Conservation (phyloP, 1,140 invertebrate genomes). For the Saccostrea cuccullata region DNA sequence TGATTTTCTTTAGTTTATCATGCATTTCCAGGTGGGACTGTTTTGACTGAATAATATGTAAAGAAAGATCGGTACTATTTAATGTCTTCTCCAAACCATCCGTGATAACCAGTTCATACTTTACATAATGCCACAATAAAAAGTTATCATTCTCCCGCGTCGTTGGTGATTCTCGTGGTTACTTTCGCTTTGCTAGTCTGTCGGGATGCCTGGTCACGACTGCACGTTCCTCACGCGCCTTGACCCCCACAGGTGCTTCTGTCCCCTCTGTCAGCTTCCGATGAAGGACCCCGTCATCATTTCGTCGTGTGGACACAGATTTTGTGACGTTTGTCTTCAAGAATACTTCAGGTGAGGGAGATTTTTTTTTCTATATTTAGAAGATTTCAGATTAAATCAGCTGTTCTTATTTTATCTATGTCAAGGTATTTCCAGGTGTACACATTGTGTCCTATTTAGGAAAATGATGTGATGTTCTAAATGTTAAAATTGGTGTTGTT, state of each 20-base stretch:
- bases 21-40: too few relatives aligned
- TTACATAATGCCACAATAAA: background rate
- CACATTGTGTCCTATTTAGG: background rate
- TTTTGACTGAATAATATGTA: too few relatives aligned
- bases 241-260: background rate
- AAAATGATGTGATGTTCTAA: background rate
- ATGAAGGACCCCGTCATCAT: slow-evolving; percentile 72
- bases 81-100: background rate
- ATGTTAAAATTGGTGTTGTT: background rate
- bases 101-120: background rate
- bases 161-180: background rate
- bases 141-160: background rate
- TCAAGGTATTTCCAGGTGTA: background rate
- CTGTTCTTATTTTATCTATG: slow-evolving; percentile 25
- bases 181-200: background rate
- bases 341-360: slow-evolving; percentile 74
- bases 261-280: background rate
- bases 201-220: background rate
- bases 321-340: slow-evolving; percentile 77
- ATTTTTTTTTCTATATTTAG: background rate
- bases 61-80: too few relatives aligned
- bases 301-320: slow-evolving; percentile 74
- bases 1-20: too few relatives aligned
- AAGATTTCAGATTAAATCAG: slow-evolving; percentile 15
- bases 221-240: background rate